Percentiles rank a stretch among this genome's conserved stretches.
phyloP scores from a whole-genome alignment of 2,888 invertebrate species.

The Spilarctia lutea region DNA sequence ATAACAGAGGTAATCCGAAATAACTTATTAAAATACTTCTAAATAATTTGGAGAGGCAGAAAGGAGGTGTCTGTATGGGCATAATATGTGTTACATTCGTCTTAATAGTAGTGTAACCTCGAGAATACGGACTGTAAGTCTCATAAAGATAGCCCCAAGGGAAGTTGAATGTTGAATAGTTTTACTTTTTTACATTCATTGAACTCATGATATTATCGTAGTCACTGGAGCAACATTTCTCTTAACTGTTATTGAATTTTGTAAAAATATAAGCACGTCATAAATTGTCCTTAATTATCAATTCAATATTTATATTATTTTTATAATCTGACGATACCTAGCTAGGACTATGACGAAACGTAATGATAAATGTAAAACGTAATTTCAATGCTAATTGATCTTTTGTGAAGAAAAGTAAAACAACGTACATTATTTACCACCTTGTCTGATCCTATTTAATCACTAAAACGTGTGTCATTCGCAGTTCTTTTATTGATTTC shows the following conservation, averaged over 20 bases:
- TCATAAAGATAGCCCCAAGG: background rate
- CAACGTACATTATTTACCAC: background rate
- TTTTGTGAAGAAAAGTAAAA: background rate
- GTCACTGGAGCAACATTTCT: too few relatives aligned
- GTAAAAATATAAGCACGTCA: too few relatives aligned
- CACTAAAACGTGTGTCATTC: background rate
- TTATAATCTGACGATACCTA: too few relatives aligned
- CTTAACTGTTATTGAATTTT: too few relatives aligned
- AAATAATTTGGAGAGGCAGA: background rate
- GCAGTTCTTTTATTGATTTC: background rate
- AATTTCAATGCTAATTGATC: background rate
- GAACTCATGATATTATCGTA: background rate
- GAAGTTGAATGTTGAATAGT: too few relatives aligned
- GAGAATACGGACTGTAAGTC: background rate
- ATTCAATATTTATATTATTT: too few relatives aligned
- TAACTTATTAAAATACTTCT: background rate
- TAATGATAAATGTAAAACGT: too few relatives aligned
- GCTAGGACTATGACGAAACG: too few relatives aligned
- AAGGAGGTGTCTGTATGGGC: background rate
- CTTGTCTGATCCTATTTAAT: background rate
- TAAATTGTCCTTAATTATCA: too few relatives aligned
- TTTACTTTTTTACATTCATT: background rate
- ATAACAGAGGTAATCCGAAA: constrained; percentile 66
- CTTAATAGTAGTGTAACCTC: background rate
- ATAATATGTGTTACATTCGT: background rate